These are phyloP conservation scores for Apodemia hepburni DNA, from an alignment of 2,888 invertebrate genomes.

Conservation along the genomic window DNA sequence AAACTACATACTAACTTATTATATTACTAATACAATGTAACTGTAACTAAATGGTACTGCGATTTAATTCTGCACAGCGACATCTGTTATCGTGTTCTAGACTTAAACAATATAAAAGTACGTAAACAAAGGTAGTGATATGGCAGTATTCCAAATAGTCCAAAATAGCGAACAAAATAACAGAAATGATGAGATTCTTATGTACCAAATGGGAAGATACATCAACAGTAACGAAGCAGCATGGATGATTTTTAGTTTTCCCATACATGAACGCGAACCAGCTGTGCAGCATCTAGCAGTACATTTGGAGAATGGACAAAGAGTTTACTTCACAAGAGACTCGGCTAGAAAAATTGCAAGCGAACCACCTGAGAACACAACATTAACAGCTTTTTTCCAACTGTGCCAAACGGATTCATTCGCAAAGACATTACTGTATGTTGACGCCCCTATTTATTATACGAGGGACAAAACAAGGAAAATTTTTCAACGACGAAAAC, in stretches of 20 bases:
- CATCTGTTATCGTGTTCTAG: too few relatives aligned
- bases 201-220: conserved; percentile 22
- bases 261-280: too few relatives aligned
- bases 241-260: conserved; percentile 6
- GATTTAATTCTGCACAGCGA: too few relatives aligned
- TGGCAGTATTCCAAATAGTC: conserved; percentile 16
- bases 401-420: conserved; percentile 21
- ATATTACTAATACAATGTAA: too few relatives aligned
- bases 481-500: not conserved
- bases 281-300: too few relatives aligned
- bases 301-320: too few relatives aligned
- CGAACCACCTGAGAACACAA: conserved; percentile 20
- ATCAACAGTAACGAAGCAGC: conserved; percentile 23
- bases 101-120: not conserved
- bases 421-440: conserved; percentile 15
- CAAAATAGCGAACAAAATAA: conserved; percentile 15
- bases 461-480: conserved; percentile 15
- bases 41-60: too few relatives aligned
- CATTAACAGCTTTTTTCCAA: conserved; percentile 20
- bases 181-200: conserved; percentile 18
- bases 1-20: too few relatives aligned
- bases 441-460: conserved; percentile 16
- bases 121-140: not conserved
- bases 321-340: conserved; percentile 16
- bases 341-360: conserved; percentile 15